Evolutionary conservation across 2,113 vertebrate genomes (phyloP), one percentile per base, ranked within the genome.

Genomic region (Zapus hudsonius): DNA sequence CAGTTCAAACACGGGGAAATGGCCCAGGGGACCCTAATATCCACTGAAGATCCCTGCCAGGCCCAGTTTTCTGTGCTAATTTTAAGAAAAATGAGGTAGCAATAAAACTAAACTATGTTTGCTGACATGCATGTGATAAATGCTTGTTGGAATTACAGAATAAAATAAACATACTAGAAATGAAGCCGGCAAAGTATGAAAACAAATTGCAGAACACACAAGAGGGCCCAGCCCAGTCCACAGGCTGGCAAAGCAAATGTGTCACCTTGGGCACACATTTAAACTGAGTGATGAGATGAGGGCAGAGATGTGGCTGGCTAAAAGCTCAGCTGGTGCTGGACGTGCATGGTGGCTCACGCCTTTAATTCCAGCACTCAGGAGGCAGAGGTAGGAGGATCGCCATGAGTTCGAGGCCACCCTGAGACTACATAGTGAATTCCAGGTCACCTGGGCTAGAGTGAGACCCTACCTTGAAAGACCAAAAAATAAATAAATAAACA

Each of bases 81-180:
- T 87, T 90, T 90, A 84, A 61, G 59, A 66, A 93, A 83, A 55
- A 66, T 0, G 2, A 83, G 29, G 15, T 44, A 63, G 55, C 63
- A 90, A 80, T 78, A 63, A 88, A 88, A 78, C 31, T n/a, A n/a
- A 76, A 90, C 36, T 66, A 63, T 70, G 91, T 42, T 19, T 33
- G 44, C 16, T 88, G 55, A 70, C 80, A 75, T 63, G 25, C 74
- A 22, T 72, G 57, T 66, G 38, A 38, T 33, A 78, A 74, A 57
- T 73, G 66, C 59, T 79, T 79, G 33, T 61, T 83, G 83, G 55
- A 84, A 69, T 94, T 76, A 76, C 33, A 75, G 80, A 57, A 44
- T 27, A 73, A 69, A 81, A 88, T 23, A 64, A 90, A 80, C 36
- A 40, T 29, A 6, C 10, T 27, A 2, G 67, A 87, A 87, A 63